Evolutionary conservation across 2,113 vertebrate genomes (phyloP).

Genomic region (Epinephelus fuscoguttatus): DNA sequence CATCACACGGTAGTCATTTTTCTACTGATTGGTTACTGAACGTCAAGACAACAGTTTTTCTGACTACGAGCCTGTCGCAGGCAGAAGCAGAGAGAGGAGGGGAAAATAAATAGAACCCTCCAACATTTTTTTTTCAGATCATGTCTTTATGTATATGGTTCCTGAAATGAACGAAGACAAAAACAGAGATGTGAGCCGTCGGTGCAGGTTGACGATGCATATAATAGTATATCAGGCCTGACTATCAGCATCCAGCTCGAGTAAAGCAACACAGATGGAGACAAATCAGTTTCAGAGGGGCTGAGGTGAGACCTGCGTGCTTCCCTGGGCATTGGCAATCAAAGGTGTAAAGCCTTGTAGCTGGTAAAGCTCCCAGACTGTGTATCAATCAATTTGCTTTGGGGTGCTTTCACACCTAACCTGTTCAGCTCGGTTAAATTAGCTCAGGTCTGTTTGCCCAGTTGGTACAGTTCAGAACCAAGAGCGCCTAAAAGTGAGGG

Average conservation of each 20-base stretch:
- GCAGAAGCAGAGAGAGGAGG: neutral
- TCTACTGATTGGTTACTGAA: neutral
- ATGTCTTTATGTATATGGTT: neutral
- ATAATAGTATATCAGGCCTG: neutral
- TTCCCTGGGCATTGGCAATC: neutral
- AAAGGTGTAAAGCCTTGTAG: neutral
- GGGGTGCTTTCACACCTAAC: no score
- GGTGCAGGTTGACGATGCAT: no score
- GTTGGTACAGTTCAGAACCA: no score
- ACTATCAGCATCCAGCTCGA: neutral
- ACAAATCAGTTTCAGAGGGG: neutral
- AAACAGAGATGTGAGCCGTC: no score
- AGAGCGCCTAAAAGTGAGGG: no score
- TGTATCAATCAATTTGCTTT: no score
- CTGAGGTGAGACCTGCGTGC: neutral
- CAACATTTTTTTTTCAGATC: neutral
- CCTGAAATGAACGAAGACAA: no score
- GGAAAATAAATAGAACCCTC: neutral
- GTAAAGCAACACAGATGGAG: neutral
- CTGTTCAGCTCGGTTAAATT: no score
- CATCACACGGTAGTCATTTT: neutral
- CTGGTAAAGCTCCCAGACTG: no score
- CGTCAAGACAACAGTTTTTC: no score
- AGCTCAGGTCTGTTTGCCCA: no score
- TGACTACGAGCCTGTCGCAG: neutral